Conservation (phyloP, 2,797 vertebrate genomes). For the Dipus sagitta region DNA sequence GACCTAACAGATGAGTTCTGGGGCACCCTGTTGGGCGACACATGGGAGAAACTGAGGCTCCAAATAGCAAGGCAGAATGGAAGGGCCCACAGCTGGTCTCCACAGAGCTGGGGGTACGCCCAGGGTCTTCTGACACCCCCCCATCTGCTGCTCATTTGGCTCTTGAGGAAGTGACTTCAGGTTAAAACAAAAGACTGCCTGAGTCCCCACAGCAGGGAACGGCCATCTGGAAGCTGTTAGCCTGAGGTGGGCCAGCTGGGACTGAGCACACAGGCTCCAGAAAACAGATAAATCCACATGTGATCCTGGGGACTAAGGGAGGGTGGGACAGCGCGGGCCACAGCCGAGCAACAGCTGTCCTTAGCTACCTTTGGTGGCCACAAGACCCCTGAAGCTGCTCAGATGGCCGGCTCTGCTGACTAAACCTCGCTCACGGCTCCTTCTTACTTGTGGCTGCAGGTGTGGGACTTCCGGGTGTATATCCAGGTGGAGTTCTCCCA, state of each 20-base stretch:
- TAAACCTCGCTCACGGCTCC: background rate
- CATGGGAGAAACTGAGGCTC: background rate
- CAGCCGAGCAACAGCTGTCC: background rate
- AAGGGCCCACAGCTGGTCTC: background rate
- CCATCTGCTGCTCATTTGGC: conserved; percentile 42
- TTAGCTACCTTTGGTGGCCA: background rate
- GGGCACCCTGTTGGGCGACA: background rate
- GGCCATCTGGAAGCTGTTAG: conserved; percentile 81
- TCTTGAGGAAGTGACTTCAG: conserved; percentile 78
- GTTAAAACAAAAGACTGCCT: conserved; percentile 67
- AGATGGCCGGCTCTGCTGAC: background rate
- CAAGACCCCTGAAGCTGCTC: background rate
- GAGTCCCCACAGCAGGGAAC: conserved; percentile 63
- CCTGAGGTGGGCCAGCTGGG: conserved; percentile 66
- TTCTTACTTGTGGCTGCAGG: conserved; percentile 86
- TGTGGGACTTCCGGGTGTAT: conserved; percentile 95
- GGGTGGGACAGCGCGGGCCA: background rate
- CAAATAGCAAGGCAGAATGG: background rate
- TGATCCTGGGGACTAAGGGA: conserved; percentile 5
- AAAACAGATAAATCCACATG: conserved; percentile 67
- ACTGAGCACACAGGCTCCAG: conserved; percentile 68
- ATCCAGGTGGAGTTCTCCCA: conserved; percentile 94
- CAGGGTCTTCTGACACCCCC: too few relatives aligned
- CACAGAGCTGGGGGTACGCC: background rate
- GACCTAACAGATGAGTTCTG: conserved; percentile 14